Percentiles rank a stretch among this genome's conserved stretches.
phyloP scores from a whole-genome alignment of 2,113 vertebrate species.

The Thinocorus orbignyianus region DNA sequence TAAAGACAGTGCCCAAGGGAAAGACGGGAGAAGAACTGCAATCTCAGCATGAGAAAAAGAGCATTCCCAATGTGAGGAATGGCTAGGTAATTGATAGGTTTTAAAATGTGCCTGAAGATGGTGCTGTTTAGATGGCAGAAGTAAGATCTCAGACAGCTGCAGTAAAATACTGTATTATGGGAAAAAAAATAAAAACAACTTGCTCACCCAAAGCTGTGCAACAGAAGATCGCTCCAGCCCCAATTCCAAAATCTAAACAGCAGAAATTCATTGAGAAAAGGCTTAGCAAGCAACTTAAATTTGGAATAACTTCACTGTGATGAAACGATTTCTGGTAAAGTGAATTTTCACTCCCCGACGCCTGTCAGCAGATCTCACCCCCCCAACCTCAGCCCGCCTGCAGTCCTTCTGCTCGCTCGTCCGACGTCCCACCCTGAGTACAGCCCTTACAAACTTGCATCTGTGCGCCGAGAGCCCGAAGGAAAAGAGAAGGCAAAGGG shows the following conservation, averaged over 20 bases:
- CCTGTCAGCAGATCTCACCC: not conserved
- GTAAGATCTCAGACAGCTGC: not conserved
- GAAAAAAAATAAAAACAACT: not conserved
- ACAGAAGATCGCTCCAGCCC: not conserved
- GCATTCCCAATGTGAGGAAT: not conserved
- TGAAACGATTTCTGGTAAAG: not conserved
- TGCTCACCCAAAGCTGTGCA: not conserved
- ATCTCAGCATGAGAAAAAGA: not conserved
- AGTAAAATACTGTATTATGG: accelerated
- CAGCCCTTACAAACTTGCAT: not conserved
- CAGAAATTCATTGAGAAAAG: not conserved
- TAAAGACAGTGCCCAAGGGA: not conserved
- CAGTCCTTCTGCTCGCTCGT: not conserved
- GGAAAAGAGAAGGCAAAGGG: not conserved
- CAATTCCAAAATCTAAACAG: not conserved
- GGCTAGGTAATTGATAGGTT: not conserved
- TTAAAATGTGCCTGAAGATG: conserved; percentile 50
- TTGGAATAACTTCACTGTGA: not conserved
- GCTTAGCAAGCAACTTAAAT: not conserved
- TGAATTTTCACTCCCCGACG: not conserved
- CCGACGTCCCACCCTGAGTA: not conserved
- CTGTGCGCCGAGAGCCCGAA: not conserved
- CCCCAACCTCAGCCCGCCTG: not conserved
- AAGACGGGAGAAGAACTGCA: not conserved
- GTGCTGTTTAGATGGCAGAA: conserved; percentile 62